Conservation (phyloP, 2,888 invertebrate genomes). For the Diarsia dahlii region DNA sequence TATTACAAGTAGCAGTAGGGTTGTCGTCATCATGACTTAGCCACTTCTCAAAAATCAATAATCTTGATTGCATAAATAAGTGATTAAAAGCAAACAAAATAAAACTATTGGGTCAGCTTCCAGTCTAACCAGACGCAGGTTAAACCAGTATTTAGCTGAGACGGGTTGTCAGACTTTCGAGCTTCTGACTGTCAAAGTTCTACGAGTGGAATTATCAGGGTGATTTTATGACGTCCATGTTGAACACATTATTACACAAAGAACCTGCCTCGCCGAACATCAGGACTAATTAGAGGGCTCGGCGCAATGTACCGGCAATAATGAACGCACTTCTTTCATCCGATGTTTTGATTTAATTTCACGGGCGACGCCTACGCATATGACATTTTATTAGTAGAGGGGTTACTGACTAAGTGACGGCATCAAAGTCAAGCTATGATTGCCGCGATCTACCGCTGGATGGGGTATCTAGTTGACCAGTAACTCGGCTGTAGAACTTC, state of each 20-base stretch:
- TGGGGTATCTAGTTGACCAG: neutral
- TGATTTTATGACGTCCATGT: neutral
- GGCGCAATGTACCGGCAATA: conserved; percentile 57
- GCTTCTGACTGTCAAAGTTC: too few species aligned
- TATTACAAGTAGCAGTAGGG: too few species aligned
- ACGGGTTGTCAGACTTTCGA: too few species aligned
- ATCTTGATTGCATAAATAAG: too few species aligned
- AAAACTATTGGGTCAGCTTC: too few species aligned
- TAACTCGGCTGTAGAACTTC: too few species aligned
- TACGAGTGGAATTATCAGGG: too few species aligned
- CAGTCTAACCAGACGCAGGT: too few species aligned
- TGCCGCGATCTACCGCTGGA: neutral
- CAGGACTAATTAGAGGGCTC: conserved; percentile 36
- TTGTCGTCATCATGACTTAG: too few species aligned
- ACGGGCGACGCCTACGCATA: conserved; percentile 56
- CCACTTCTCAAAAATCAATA: too few species aligned
- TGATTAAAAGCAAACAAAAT: too few species aligned
- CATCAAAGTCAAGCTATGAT: neutral
- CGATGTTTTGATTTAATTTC: conserved; percentile 63
- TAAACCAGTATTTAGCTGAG: too few species aligned
- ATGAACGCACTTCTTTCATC: conserved; percentile 44
- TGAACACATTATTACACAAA: conserved; percentile 23
- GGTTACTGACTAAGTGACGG: neutral
- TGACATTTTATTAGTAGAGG: conserved; percentile 51
- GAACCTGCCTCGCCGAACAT: conserved; percentile 34